These are phyloP conservation scores for Lemur catta DNA, from an alignment of 2,797 vertebrate species.

Conservation along the genomic window DNA sequence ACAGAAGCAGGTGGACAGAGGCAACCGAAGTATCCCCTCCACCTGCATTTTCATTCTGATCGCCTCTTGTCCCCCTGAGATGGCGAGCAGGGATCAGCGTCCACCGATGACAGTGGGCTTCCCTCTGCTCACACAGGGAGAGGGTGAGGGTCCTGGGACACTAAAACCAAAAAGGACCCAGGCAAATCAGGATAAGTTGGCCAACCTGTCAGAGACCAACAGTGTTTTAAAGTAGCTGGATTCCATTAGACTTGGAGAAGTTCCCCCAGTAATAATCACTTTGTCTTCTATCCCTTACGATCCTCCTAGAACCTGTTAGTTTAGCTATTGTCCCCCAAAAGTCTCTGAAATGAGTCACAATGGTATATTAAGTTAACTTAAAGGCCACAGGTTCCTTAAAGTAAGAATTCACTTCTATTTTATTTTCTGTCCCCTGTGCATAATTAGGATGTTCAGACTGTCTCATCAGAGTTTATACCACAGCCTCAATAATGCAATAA, in stretches of 20 bases:
- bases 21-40: neutral
- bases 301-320: neutral
- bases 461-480: neutral
- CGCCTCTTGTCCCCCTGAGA: neutral
- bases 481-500: neutral
- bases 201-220: neutral
- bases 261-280: neutral
- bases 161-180: neutral
- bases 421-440: neutral
- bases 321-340: neutral
- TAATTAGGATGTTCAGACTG: neutral
- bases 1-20: neutral
- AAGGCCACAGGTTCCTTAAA: neutral
- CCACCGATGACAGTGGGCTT: neutral
- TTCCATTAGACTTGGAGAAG: neutral
- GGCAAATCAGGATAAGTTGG: neutral
- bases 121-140: neutral
- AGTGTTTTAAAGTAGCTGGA: neutral
- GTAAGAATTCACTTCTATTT: neutral
- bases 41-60: neutral
- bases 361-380: neutral
- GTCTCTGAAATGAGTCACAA: neutral
- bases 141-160: neutral
- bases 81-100: neutral
- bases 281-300: neutral